A percentile compares a stretch with the other conserved stretches of the same genome.
These are phyloP conservation scores for Fregata magnificens DNA, from an alignment of 2,113 vertebrate genomes.

Conservation along the genomic window DNA sequence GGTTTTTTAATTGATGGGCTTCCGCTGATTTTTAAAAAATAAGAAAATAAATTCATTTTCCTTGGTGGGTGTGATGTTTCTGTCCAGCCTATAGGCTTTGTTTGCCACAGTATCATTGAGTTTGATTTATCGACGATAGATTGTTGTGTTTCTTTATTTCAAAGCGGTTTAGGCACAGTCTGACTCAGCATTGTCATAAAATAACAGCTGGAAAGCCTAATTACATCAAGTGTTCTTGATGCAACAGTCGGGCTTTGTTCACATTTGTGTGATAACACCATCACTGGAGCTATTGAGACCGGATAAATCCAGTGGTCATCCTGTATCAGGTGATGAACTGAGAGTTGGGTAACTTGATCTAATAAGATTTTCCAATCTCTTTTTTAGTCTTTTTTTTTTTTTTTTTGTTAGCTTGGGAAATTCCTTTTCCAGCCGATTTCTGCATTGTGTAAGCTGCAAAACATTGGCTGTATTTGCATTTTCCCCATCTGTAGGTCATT, in stretches of 20 bases:
- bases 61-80: not conserved
- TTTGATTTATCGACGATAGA: not conserved
- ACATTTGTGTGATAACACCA: not conserved
- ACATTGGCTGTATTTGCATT: not conserved
- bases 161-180: not conserved
- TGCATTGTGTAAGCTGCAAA: not conserved
- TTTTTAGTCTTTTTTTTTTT: not conserved
- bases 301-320: not conserved
- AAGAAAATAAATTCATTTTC: not conserved
- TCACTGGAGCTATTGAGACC: not conserved
- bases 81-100: not conserved
- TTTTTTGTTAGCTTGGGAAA: not conserved
- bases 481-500: conserved; percentile 75
- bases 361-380: not conserved
- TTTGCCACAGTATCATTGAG: not conserved
- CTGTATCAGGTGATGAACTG: not conserved
- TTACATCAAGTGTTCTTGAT: not conserved
- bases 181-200: not conserved
- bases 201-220: not conserved
- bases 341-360: not conserved
- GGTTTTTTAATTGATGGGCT: not conserved
- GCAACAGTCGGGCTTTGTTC: not conserved
- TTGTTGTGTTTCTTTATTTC: not conserved
- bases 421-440: not conserved
- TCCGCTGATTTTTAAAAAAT: not conserved